Conservation (phyloP, 2,888 invertebrate genomes). For the Nymphalis urticae region DNA sequence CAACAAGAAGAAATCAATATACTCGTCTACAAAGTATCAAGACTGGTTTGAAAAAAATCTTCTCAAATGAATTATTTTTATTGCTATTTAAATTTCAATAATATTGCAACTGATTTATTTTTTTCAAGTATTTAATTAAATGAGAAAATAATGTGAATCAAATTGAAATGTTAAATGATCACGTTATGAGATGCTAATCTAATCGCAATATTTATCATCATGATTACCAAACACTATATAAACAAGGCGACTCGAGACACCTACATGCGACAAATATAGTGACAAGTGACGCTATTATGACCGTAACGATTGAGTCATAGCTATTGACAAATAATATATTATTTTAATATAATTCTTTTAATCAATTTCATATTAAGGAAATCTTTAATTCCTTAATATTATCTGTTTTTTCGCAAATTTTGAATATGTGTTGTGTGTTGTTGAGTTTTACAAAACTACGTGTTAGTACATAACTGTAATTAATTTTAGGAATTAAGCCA, state of each 20-base stretch:
- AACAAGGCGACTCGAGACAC: slow-evolving; percentile 10
- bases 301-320: slow-evolving; percentile 8
- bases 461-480: too few species aligned
- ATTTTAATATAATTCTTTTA: background rate
- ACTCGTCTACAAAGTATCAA: background rate
- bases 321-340: background rate
- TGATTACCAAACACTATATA: slow-evolving; percentile 7
- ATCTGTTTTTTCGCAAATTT: too few species aligned
- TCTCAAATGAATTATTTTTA: too few species aligned
- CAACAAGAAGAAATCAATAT: slow-evolving; percentile 18
- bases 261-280: slow-evolving; percentile 14
- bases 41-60: background rate
- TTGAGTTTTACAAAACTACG: too few species aligned
- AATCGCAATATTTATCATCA: slow-evolving; percentile 1
- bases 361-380: too few species aligned
- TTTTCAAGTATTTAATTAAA: background rate
- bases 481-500: too few species aligned
- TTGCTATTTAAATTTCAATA: too few species aligned
- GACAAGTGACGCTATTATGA: slow-evolving; percentile 14
- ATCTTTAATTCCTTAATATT: background rate
- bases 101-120: background rate
- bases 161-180: slow-evolving; percentile 3
- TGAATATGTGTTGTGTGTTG: too few species aligned
- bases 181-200: slow-evolving; percentile 1
- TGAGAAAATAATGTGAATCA: background rate